Conservation (phyloP, 2,888 invertebrate genomes). For the Halictus ligatus region DNA sequence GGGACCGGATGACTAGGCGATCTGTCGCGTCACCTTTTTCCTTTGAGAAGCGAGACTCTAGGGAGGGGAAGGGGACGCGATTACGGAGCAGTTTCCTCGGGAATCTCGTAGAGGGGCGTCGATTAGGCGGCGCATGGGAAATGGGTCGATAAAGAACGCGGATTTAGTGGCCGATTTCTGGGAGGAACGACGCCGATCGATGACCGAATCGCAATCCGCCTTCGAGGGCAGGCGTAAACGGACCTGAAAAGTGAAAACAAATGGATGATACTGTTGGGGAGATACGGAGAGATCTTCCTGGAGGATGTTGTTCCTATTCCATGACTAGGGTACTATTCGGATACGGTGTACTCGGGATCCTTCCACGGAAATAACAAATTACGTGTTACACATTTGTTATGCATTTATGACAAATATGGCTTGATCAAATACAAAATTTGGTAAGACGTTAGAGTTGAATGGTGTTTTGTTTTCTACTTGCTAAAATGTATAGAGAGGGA, state of each 20-base stretch:
- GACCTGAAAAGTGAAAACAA: background rate
- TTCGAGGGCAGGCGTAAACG: background rate
- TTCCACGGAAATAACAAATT: background rate
- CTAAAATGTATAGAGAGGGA: background rate
- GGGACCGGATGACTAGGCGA: background rate
- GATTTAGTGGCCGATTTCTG: background rate
- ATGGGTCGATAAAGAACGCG: background rate
- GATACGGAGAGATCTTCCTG: background rate
- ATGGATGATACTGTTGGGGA: background rate
- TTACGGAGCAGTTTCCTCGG: background rate
- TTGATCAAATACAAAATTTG: background rate
- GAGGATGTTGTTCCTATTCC: background rate
- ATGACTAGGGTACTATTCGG: background rate
- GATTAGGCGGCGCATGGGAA: background rate
- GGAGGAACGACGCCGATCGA: background rate
- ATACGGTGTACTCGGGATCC: background rate
- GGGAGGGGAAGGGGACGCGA: background rate
- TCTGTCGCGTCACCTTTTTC: conserved; percentile 4
- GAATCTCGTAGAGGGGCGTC: background rate
- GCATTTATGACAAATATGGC: background rate
- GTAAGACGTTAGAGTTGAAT: background rate
- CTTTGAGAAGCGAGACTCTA: background rate
- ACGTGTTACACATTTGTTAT: background rate
- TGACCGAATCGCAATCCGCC: background rate
- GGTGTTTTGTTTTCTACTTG: background rate